A percentile compares a stretch with the other conserved stretches of the same genome.
Conservation (phyloP, 2,113 vertebrate genomes). For the Hipposideros armiger region DNA sequence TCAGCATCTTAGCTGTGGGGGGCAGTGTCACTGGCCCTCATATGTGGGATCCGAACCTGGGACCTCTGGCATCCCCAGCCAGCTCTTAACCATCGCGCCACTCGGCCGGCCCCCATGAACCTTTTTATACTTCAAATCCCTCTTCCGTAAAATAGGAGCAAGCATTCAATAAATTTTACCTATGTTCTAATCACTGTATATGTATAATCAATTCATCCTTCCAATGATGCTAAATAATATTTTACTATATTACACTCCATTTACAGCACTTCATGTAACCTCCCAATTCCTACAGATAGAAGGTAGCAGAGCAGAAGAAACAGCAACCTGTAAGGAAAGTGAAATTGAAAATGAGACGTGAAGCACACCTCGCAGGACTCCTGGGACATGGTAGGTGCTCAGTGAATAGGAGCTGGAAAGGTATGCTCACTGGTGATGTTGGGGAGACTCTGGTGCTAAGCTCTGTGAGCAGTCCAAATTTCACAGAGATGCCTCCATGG, state of each 20-base stretch:
- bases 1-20: no score
- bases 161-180: neutral
- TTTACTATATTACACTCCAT: neutral
- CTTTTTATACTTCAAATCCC: neutral
- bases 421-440: neutral
- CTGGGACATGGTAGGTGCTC: neutral
- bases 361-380: neutral
- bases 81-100: no score
- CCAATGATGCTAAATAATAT: neutral
- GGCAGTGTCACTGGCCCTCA: no score
- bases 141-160: neutral
- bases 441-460: neutral
- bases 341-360: neutral
- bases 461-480: neutral
- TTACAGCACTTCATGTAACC: neutral
- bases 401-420: neutral
- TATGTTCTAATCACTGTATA: neutral
- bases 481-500: neutral
- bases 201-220: neutral
- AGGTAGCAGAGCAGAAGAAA: neutral
- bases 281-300: neutral
- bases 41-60: no score
- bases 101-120: neutral
- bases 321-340: neutral
- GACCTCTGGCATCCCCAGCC: no score